These are phyloP conservation scores for Chaenocephalus aceratus DNA, from an alignment of 2,113 vertebrate genomes.

Conservation along the genomic window DNA sequence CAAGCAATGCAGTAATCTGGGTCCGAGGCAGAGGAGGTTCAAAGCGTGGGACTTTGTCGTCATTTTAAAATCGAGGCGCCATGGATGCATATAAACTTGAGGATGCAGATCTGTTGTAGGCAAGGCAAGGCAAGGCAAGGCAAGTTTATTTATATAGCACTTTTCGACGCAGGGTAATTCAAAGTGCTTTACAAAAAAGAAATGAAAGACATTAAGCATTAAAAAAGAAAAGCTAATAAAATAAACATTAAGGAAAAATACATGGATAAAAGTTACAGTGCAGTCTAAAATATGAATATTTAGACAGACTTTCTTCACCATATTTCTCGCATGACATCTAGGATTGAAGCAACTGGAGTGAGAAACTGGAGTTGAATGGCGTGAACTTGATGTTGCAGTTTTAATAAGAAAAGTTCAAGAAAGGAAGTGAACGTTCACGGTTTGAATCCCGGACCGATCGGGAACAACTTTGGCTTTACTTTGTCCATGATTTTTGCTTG, in stretches of 20 bases:
- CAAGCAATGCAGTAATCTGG: slow-evolving; percentile 36
- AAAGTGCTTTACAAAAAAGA: no score
- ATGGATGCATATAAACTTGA: not conserved
- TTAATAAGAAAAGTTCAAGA: not conserved
- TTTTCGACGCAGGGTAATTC: no score
- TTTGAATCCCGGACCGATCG: not conserved
- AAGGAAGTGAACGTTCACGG: not conserved
- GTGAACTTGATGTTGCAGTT: not conserved
- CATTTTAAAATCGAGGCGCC: not conserved
- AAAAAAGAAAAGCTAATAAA: no score
- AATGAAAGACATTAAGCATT: no score
- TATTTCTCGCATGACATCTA: no score
- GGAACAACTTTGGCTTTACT: not conserved
- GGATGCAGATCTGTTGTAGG: not conserved
- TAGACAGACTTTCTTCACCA: no score
- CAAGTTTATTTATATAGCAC: no score
- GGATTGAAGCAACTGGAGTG: no score
- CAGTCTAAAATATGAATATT: no score
- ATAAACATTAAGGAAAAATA: no score
- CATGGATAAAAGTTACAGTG: no score
- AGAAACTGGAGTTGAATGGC: not conserved
- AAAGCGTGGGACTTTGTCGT: slow-evolving; percentile 20
- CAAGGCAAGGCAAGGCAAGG: no score
- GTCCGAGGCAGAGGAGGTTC: slow-evolving; percentile 14
- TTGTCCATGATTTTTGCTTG: not conserved